Evolutionary conservation across 2,888 invertebrate species (phyloP).

Genomic region (Alsophila aescularia): DNA sequence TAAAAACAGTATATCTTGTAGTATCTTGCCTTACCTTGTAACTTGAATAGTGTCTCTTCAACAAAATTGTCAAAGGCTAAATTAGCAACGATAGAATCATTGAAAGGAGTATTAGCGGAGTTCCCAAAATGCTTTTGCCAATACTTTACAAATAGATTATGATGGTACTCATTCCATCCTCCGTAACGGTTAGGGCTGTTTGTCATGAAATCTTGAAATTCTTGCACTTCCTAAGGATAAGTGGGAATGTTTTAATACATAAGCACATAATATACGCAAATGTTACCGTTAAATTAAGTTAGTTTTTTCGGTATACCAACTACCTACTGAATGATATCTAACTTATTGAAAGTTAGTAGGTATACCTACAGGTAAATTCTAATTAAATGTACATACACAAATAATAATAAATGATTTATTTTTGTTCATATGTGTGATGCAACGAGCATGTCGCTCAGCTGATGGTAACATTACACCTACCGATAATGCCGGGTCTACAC

Average conservation of each 20-base stretch:
- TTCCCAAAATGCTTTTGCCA: conserved; percentile 64
- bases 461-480: no score
- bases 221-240: conserved; percentile 76
- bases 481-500: no score
- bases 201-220: conserved; percentile 81
- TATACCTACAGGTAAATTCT: no score
- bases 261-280: no score
- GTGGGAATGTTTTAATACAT: not conserved
- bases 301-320: no score
- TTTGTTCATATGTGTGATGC: no score
- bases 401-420: no score
- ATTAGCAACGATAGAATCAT: not conserved
- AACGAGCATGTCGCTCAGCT: no score
- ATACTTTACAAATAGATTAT: conserved; percentile 77
- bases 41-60: conserved; percentile 53
- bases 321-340: no score
- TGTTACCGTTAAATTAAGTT: not conserved
- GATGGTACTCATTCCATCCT: conserved; percentile 84
- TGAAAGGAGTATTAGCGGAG: not conserved
- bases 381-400: no score
- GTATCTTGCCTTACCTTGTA: conserved; percentile 50
- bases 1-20: no score
- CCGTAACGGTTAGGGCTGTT: conserved; percentile 79
- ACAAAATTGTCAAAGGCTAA: conserved; percentile 45
- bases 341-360: not conserved